These are phyloP conservation scores for Falco naumanni DNA, from an alignment of 2,797 vertebrate genomes.

Conservation along the genomic window DNA sequence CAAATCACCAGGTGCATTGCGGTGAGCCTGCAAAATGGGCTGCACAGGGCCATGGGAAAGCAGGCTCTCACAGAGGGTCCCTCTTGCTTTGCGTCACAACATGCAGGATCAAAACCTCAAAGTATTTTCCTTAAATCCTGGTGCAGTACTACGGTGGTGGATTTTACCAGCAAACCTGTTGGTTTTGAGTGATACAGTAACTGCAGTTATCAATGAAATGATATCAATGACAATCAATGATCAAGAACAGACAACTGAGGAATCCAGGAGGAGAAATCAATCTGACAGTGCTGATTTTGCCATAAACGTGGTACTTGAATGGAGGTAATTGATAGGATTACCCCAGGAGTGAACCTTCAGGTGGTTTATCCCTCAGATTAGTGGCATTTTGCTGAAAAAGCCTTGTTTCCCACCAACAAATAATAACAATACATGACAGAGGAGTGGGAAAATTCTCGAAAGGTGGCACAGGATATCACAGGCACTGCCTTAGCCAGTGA, in stretches of 20 bases:
- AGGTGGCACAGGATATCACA: not conserved
- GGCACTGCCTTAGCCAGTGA: not conserved
- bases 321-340: not conserved
- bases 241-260: not conserved
- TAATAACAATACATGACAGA: not conserved
- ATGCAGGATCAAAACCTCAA: not conserved
- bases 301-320: not conserved
- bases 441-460: not conserved
- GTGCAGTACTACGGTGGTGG: not conserved
- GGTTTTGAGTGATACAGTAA: not conserved
- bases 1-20: too few species aligned
- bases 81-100: not conserved
- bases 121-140: not conserved
- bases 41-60: not conserved
- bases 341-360: not conserved
- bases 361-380: not conserved
- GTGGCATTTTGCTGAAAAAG: not conserved
- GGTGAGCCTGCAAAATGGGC: not conserved
- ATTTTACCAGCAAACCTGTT: not conserved
- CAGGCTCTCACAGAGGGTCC: not conserved
- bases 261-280: not conserved
- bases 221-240: too few species aligned
- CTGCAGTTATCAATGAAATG: not conserved
- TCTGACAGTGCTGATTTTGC: not conserved
- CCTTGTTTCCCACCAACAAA: not conserved